Conservation (phyloP, 2,888 invertebrate genomes). For the Dolomedes plantarius region DNA sequence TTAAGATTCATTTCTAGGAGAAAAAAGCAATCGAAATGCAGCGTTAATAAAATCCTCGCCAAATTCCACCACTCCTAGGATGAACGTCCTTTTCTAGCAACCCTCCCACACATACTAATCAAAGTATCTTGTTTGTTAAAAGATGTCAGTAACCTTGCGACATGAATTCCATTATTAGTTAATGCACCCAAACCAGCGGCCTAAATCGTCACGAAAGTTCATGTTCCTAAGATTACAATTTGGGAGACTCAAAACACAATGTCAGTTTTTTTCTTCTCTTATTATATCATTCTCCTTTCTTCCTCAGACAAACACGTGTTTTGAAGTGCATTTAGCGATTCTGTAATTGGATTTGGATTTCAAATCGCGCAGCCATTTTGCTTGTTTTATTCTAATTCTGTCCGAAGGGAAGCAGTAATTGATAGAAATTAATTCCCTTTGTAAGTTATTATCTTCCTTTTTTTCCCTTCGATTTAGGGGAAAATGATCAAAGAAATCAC, state of each 20-base stretch:
- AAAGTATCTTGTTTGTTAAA: constrained; percentile 68
- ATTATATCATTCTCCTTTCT: constrained; percentile 2
- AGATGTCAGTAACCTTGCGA: constrained; percentile 56
- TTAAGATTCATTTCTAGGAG: no score
- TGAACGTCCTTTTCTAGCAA: constrained; percentile 14
- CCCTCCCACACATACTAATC: constrained; percentile 56
- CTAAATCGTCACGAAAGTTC: constrained; percentile 60
- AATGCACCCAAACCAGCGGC: constrained; percentile 56
- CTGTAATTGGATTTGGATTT: constrained; percentile 67
- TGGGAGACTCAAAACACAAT: constrained; percentile 49
- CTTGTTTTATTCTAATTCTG: constrained; percentile 21
- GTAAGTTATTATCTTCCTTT: not conserved
- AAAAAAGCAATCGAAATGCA: no score
- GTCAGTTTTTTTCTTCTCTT: constrained; percentile 22
- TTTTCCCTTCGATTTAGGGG: not conserved
- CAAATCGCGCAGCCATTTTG: constrained; percentile 35
- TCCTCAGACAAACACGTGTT: constrained; percentile 53
- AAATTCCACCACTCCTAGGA: constrained; percentile 7
- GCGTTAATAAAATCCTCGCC: constrained; percentile 2
- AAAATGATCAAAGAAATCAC: constrained; percentile 13
- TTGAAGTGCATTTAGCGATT: constrained; percentile 41
- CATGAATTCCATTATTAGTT: constrained; percentile 68
- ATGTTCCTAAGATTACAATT: constrained; percentile 63
- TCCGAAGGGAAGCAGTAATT: constrained; percentile 12
- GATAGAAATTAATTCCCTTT: constrained; percentile 29